Conservation (phyloP, 1,140 invertebrate genomes). For the Lerema accius region DNA sequence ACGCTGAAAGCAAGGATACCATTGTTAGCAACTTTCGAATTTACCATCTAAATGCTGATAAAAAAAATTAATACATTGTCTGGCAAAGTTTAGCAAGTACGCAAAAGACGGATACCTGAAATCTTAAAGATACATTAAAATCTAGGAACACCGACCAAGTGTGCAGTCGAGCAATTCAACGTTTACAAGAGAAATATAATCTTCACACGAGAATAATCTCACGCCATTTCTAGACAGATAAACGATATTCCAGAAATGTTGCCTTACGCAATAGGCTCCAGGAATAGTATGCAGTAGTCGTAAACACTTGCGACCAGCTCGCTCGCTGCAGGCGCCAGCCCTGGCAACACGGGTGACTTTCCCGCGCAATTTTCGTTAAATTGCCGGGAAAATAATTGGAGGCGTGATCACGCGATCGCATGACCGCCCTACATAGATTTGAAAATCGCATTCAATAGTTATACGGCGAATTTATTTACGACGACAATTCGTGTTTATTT, state of each 20-base stretch:
- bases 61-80: too few relatives aligned
- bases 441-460: constrained; percentile 25
- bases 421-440: constrained; percentile 41
- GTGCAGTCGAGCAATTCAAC: not conserved
- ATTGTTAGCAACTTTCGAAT: too few relatives aligned
- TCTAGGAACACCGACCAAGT: not conserved
- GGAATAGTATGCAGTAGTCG: constrained; percentile 6
- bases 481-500: constrained; percentile 26
- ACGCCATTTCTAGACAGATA: constrained; percentile 16
- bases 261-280: constrained; percentile 1
- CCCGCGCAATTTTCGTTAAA: constrained; percentile 62
- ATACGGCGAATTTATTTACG: constrained; percentile 14
- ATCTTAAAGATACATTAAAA: too few relatives aligned
- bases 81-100: too few relatives aligned
- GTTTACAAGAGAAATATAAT: constrained; percentile 35
- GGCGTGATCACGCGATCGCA: constrained; percentile 54
- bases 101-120: too few relatives aligned
- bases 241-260: not conserved
- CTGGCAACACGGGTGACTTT: constrained; percentile 44
- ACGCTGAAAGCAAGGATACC: not conserved
- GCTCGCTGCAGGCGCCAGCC: constrained; percentile 46
- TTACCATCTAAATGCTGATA: too few relatives aligned
- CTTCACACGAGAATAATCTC: constrained; percentile 22
- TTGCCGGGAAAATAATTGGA: constrained; percentile 51
- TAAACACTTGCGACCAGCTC: constrained; percentile 4